phyloP scores from a whole-genome alignment of 2,888 invertebrate genomes.

The Teinopalpus imperialis region DNA sequence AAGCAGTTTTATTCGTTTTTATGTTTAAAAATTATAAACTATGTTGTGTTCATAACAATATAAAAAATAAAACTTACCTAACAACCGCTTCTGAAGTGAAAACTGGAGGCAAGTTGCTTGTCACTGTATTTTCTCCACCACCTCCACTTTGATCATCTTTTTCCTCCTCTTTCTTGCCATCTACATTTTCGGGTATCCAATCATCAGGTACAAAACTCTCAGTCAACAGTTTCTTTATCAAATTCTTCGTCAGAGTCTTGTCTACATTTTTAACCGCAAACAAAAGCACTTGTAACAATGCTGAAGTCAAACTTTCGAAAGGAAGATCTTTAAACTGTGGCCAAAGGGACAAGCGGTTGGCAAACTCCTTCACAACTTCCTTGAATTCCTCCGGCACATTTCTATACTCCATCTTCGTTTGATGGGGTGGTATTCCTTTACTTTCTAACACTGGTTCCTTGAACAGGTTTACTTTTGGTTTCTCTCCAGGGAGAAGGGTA shows the following conservation, averaged over 20 bases:
- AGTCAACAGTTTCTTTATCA: conserved; percentile 83
- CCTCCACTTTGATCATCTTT: conserved; percentile 38
- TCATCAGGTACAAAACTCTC: conserved; percentile 82
- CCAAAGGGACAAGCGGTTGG: conserved; percentile 84
- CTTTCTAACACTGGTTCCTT: conserved; percentile 46
- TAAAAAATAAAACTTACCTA: conserved; percentile 54
- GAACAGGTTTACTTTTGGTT: conserved; percentile 66
- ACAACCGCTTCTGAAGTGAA: conserved; percentile 84
- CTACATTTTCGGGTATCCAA: conserved; percentile 47
- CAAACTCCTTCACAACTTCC: conserved; percentile 84
- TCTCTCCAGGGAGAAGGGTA: conserved; percentile 72
- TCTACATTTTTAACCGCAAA: conserved; percentile 83
- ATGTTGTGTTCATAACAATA: no score
- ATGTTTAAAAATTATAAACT: no score
- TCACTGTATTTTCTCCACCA: conserved; percentile 19
- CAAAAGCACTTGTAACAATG: conserved; percentile 85
- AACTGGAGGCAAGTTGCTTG: conserved; percentile 77
- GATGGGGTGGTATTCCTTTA: conserved; percentile 62
- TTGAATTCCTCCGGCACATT: conserved; percentile 82
- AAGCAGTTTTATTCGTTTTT: no score
- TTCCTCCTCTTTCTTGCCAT: conserved; percentile 48
- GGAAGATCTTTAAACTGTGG: conserved; percentile 90
- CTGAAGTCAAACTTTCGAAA: conserved; percentile 86
- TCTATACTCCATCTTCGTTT: conserved; percentile 65
- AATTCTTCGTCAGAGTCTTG: conserved; percentile 70